Percentiles rank a stretch among this genome's conserved stretches.
phyloP scores from a whole-genome alignment of 1,140 invertebrate species.

The Drosophila repleta region DNA sequence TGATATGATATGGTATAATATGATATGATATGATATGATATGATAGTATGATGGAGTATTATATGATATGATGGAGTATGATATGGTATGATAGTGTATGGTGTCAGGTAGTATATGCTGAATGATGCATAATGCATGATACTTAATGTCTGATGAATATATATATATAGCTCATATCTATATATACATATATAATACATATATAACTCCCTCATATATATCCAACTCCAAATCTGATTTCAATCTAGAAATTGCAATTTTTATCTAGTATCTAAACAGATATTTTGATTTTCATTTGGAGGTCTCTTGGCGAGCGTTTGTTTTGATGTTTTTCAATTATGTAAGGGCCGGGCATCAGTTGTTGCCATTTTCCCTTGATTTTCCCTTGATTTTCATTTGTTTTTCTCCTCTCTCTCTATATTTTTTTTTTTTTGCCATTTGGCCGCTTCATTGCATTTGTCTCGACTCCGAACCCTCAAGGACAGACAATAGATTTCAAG shows the following conservation, averaged over 20 bases:
- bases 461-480: slow-evolving; percentile 41
- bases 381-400: slow-evolving; percentile 22
- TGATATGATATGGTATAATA: no score
- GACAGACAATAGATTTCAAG: slow-evolving; percentile 78
- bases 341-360: slow-evolving; percentile 52
- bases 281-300: slow-evolving; percentile 67
- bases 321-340: slow-evolving; percentile 77
- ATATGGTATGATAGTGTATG: no score
- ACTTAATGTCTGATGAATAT: no score
- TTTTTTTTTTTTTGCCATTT: slow-evolving; percentile 37
- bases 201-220: no score
- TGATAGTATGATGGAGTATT: no score
- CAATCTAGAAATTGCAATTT: slow-evolving; percentile 42
- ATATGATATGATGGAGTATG: no score
- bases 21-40: no score
- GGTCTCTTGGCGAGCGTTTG: slow-evolving; percentile 21
- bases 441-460: slow-evolving; percentile 60
- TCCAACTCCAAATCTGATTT: slow-evolving; percentile 4
- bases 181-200: no score
- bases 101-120: no score
- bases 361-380: slow-evolving; percentile 22
- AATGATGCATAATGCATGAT: no score
- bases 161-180: no score
- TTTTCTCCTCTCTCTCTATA: slow-evolving; percentile 16
- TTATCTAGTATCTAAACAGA: slow-evolving; percentile 53